phyloP scores from a whole-genome alignment of 2,113 vertebrate genomes.

The Orthonyx spaldingii region DNA sequence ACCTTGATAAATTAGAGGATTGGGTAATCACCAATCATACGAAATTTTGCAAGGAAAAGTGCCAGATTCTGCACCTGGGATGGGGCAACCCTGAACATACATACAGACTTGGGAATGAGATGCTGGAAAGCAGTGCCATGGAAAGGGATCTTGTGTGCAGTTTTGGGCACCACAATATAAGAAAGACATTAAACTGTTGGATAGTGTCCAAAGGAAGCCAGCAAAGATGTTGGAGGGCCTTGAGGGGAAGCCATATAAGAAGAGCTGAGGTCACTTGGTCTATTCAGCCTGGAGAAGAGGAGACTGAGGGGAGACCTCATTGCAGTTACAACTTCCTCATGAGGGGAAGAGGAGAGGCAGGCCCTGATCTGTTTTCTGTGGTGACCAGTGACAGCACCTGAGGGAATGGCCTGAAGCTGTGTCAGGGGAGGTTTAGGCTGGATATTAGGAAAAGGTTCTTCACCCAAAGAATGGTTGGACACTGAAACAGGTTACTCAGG shows the following conservation, averaged over 20 bases:
- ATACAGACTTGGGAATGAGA: background rate
- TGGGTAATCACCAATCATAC: background rate
- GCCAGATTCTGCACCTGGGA: background rate
- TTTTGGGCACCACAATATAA: background rate
- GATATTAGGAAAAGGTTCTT: background rate
- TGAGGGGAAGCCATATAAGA: background rate
- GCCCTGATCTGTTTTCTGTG: background rate
- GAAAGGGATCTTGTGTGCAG: background rate
- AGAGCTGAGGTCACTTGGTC: background rate
- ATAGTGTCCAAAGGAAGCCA: background rate
- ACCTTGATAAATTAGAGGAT: background rate
- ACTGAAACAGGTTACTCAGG: background rate
- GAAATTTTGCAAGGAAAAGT: background rate
- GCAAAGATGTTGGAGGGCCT: background rate
- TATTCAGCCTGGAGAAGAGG: background rate
- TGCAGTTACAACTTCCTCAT: background rate
- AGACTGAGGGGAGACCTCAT: background rate
- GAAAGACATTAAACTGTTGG: background rate
- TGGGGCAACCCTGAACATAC: background rate
- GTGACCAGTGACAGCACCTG: background rate
- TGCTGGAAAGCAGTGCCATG: background rate
- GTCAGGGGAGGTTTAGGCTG: background rate
- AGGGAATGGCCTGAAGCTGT: background rate
- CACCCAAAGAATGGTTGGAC: fast-evolving
- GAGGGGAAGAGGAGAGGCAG: background rate